Evolutionary conservation across 37 sponge, comb jelly and placozoan species (phyloP), one percentile per base, ranked within the genome.

Genomic region (Aphrocallistes beatrix): DNA sequence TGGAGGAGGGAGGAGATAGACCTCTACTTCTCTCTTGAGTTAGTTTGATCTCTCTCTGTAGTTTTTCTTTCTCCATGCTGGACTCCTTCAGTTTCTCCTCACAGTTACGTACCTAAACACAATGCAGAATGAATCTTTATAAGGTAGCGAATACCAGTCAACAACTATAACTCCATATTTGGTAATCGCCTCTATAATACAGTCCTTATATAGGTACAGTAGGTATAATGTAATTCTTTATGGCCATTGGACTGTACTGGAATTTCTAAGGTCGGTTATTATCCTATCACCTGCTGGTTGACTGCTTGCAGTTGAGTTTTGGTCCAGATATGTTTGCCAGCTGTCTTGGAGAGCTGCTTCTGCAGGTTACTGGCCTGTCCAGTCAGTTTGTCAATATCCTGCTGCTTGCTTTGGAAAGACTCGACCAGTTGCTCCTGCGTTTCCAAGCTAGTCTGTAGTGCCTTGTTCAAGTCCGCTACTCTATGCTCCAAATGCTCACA

Each of bases 341-440:
- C n/a, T 3, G 75, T 25, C 75, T 60, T 60, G 25, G 75, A 60
- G 32, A 60, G 75, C 34, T 60, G 28, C n/a, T 30, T 3, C 34
- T 60, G 75, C 34, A 60, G 34, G 28, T 19, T 60, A 13, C 75
- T 60, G 34, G 75, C 75, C 34, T 60, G 75, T 6, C 75, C 75
- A 3, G 75, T 60, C 75, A 60, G 34, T 30, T 60, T 60, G 75
- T 60, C 75, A 13, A 60, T 60, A 30, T 60, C 75, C 34, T 60
- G 75, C 75, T 60, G 75, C 75, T 60, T 60, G 10, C 10, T 13
- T 3, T 60, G 75, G 34, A 60, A 60, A 13, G 75, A 60, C 75
- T 60, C 75, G 34, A 60, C 75, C 75, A 60, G 34, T 60, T 60
- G 75, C 34, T 60, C 75, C 75, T 60, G 75, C 75, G n/a, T 60